phyloP scores from a whole-genome alignment of 2,888 invertebrate genomes.

The Leucophora obtusa region DNA sequence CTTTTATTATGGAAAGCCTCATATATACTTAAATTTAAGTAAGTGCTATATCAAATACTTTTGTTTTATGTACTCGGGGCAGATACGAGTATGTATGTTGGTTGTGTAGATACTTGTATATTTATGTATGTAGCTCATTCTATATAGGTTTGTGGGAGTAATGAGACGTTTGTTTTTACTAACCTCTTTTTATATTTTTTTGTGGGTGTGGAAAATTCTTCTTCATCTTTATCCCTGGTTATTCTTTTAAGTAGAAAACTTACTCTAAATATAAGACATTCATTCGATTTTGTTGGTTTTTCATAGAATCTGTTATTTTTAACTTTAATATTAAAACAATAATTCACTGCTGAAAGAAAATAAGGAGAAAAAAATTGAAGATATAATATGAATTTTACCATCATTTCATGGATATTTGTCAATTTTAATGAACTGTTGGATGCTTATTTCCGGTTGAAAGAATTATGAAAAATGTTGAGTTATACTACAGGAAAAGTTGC shows the following conservation, averaged over 20 bases:
- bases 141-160: background rate
- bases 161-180: background rate
- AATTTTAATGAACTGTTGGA: conserved; percentile 25
- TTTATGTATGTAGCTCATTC: background rate
- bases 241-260: conserved; percentile 15
- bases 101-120: background rate
- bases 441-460: background rate
- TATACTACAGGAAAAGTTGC: background rate
- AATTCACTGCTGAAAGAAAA: background rate
- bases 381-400: background rate
- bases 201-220: background rate
- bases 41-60: conserved; percentile 2
- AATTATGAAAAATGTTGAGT: background rate
- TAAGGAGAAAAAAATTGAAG: background rate
- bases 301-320: conserved; percentile 3
- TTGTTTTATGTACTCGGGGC: background rate
- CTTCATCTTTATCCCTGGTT: background rate
- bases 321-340: conserved; percentile 11
- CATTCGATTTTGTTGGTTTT: background rate
- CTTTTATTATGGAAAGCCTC: too few species aligned
- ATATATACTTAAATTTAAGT: background rate
- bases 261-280: background rate
- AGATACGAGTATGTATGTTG: background rate
- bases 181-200: background rate
- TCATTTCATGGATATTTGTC: conserved; percentile 22